Conservation (phyloP, 2,113 vertebrate species). For the Chaenocephalus aceratus region DNA sequence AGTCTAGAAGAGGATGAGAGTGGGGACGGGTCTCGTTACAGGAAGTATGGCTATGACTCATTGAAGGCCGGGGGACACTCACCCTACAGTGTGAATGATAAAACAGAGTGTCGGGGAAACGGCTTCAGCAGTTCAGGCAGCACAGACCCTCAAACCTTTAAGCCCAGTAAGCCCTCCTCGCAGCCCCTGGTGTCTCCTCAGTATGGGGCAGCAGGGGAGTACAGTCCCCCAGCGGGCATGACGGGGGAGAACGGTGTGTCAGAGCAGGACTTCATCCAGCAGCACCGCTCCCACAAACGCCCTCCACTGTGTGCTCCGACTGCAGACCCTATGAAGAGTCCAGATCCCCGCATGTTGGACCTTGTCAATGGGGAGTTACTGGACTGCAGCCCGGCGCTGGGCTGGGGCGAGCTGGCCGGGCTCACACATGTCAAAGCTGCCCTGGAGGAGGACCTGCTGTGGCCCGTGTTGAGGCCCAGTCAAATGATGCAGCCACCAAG, state of each 20-base stretch:
- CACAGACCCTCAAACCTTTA: conserved; percentile 85
- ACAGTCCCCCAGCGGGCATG: conserved; percentile 85
- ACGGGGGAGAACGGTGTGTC: conserved; percentile 83
- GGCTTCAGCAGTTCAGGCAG: conserved; percentile 80
- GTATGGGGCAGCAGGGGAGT: conserved; percentile 85
- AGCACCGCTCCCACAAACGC: conserved; percentile 79
- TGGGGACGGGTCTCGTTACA: conserved; percentile 84
- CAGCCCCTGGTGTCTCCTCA: conserved; percentile 88
- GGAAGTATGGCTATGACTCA: conserved; percentile 92
- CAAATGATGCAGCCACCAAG: conserved; percentile 81
- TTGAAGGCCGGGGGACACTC: conserved; percentile 86
- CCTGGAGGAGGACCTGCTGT: conserved; percentile 94
- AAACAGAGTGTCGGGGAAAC: conserved; percentile 88
- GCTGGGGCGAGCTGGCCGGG: conserved; percentile 92
- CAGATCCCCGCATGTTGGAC: conserved; percentile 89
- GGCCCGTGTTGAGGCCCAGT: conserved; percentile 90
- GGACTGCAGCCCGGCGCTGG: conserved; percentile 89
- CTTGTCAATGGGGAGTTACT: conserved; percentile 89
- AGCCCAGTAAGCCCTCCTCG: conserved; percentile 84
- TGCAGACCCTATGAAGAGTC: conserved; percentile 86
- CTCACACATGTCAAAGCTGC: conserved; percentile 89
- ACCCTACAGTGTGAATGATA: conserved; percentile 86
- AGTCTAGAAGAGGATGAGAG: conserved; percentile 84
- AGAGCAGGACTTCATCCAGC: conserved; percentile 79
- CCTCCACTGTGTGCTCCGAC: conserved; percentile 65